phyloP scores from a whole-genome alignment of 2,113 vertebrate genomes.

The Python bivittatus region DNA sequence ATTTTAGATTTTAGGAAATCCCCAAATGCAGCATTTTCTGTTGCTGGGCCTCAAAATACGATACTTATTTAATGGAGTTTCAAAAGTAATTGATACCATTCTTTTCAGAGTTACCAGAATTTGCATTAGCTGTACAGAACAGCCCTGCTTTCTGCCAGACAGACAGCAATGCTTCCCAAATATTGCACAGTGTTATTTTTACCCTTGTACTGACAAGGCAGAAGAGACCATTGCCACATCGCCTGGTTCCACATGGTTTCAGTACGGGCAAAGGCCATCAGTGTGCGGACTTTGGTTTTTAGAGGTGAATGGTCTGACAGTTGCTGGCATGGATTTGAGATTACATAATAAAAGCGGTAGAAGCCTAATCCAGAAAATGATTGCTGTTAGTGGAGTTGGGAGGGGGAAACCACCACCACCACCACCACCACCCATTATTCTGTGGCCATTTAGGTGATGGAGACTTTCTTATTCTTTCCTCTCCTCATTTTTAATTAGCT shows the following conservation, averaged over 20 bases:
- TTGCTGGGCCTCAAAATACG: not conserved
- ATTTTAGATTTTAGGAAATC: not conserved
- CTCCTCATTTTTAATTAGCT: not conserved
- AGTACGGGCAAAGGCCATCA: slow-evolving; percentile 46
- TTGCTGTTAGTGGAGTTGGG: not conserved
- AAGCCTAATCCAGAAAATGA: not conserved
- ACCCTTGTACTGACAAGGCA: not conserved
- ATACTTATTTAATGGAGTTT: not conserved
- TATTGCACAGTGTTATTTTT: not conserved
- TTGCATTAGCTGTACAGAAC: not conserved
- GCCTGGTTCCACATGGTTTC: slow-evolving; percentile 21
- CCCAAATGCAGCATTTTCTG: not conserved
- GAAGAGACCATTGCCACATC: slow-evolving; percentile 13
- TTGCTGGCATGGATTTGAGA: not conserved
- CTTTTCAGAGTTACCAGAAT: not conserved
- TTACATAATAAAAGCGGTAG: slow-evolving; percentile 5
- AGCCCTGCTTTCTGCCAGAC: not conserved
- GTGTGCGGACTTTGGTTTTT: slow-evolving; percentile 44
- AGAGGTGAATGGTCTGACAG: not conserved
- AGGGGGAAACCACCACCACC: not conserved
- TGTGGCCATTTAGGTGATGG: not conserved
- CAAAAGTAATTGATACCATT: not conserved
- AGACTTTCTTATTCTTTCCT: not conserved
- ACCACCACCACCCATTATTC: not conserved
- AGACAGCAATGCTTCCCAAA: not conserved